A percentile compares a stretch with the other conserved stretches of the same genome.
Evolutionary conservation across 2,888 invertebrate species (phyloP).

Genomic region (Sclerodermus sp.): DNA sequence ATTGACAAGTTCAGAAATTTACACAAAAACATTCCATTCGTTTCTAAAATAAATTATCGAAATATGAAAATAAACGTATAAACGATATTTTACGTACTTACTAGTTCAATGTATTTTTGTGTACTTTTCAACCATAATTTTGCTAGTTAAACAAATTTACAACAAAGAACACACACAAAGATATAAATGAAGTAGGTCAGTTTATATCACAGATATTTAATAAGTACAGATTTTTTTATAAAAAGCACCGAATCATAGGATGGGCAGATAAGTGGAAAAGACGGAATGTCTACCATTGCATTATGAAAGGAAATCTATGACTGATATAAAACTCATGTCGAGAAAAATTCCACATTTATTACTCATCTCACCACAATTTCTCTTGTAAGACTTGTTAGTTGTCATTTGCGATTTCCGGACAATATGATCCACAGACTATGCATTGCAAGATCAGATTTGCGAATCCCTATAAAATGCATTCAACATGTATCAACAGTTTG

Average conservation of each 20-base stretch:
- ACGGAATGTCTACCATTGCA: conserved; percentile 6
- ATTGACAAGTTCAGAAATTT: conserved; percentile 1
- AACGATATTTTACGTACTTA: conserved; percentile 14
- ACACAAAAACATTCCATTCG: not conserved
- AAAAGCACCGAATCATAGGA: conserved; percentile 18
- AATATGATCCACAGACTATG: conserved; percentile 1
- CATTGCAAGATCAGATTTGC: not conserved
- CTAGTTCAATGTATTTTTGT: conserved; percentile 27
- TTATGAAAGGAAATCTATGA: conserved; percentile 10
- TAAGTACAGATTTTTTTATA: conserved; percentile 26
- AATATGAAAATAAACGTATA: conserved; percentile 6
- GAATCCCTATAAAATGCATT: too few relatives aligned
- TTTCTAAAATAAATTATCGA: not conserved
- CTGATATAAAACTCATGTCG: conserved; percentile 11
- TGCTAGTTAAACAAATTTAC: conserved; percentile 26
- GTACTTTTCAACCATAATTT: conserved; percentile 24
- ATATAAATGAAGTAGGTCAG: conserved; percentile 21
- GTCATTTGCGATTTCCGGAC: conserved; percentile 2
- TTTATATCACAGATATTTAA: conserved; percentile 35
- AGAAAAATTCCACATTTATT: conserved; percentile 26
- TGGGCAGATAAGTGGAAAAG: conserved; percentile 15
- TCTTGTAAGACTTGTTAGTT: conserved; percentile 19
- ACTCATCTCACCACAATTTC: conserved; percentile 28
- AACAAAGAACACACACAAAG: conserved; percentile 23
- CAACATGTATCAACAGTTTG: too few relatives aligned